Evolutionary conservation across 2,113 vertebrate genomes (phyloP), one percentile per base, ranked within the genome.

Genomic region (Sarotherodon lohbergeri): DNA sequence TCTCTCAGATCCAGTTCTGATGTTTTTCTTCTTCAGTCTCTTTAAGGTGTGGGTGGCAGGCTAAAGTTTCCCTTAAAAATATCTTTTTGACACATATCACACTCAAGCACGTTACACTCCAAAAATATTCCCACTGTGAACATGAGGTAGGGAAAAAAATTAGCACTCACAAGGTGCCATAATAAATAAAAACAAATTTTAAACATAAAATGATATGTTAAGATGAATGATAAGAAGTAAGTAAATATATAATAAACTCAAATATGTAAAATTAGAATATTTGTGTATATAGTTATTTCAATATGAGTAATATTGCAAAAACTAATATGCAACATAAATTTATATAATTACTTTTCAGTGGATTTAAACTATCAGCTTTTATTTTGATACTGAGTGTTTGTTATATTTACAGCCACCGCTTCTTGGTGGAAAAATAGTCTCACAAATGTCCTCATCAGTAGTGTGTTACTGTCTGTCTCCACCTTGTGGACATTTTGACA

Each of bases 81-180:
- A 56, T 56, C 0, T 56, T 24, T 56, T 56, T 56, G 22, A 24
- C 22, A 56, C 22, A 56, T 24, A 56, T 56, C 0, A 56, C 6
- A 27, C 55, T 56, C 3, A 6, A 27, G 22, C 11, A 0, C 11
- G 1, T 56, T 13, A 27, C 22, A 56, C 55, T 56, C 11, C 55
- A 56, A 56, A 56, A 27, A 56, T 56, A 56, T 56, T 56, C 55
- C 55, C 55, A 27, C 22, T 57, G 55, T 57, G 27, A 57, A 27
- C 55, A 57, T 14, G 12, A 27, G 6, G 2, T 57, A 4, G 0
- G 2, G 4, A 4, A 27, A 56, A 3, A 27, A 14, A 57, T 1
- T 57, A 8, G 55, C 55, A 57, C 55, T 57, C 2, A 27, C 22
- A 27, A 57, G 22, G 55, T 57, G 22, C 2, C 22, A 57, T 57